Evolutionary conservation across 2,113 vertebrate species (phyloP).

Genomic region (Rhinolophus ferrumequinum): DNA sequence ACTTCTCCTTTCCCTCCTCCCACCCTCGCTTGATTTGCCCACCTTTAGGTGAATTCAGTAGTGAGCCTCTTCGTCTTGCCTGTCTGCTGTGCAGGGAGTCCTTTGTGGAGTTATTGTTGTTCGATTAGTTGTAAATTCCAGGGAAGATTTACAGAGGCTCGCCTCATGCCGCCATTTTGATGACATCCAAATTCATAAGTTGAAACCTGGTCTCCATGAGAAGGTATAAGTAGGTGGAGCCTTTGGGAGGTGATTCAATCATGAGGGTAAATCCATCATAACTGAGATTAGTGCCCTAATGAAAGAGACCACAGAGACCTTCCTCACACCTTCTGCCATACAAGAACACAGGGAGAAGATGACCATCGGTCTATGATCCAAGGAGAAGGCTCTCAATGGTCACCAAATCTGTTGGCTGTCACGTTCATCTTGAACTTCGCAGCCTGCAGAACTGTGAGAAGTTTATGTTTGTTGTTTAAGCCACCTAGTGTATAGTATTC

Average conservation of each 20-base stretch:
- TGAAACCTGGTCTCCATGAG: neutral
- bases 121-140: too few relatives aligned
- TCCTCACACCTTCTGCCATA: fast-evolving
- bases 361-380: neutral
- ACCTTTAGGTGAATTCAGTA: too few relatives aligned
- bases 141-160: too few relatives aligned
- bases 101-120: too few relatives aligned
- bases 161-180: too few relatives aligned
- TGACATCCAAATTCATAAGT: neutral
- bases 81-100: too few relatives aligned
- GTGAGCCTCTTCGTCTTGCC: too few relatives aligned
- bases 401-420: neutral
- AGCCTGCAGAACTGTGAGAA: neutral
- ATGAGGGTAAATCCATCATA: neutral
- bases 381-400: neutral
- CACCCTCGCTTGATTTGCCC: too few relatives aligned
- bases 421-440: neutral
- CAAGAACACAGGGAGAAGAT: neutral
- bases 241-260: neutral
- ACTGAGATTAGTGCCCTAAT: neutral
- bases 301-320: neutral
- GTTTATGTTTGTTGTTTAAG: neutral
- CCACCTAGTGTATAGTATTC: neutral
- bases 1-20: too few relatives aligned
- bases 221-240: neutral